These are phyloP conservation scores for Limnothrissa miodon DNA, from an alignment of 2,113 vertebrate species.

Conservation along the genomic window DNA sequence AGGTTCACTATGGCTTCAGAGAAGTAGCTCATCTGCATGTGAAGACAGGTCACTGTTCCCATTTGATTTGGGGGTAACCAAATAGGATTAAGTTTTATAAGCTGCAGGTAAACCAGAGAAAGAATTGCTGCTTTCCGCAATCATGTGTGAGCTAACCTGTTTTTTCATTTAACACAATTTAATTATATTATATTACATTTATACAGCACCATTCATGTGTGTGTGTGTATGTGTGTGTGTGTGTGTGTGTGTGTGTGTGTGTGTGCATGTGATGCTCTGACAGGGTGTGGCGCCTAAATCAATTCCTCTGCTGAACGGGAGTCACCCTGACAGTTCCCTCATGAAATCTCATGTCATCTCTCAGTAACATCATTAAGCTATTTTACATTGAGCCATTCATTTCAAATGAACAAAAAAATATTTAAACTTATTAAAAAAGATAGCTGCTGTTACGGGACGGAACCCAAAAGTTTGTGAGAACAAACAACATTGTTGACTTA, in stretches of 20 bases:
- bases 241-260: neutral
- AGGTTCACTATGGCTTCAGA: slow-evolving; percentile 31
- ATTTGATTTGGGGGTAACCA: slow-evolving; percentile 26
- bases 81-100: slow-evolving; percentile 23
- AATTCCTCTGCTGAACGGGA: neutral
- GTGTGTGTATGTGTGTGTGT: neutral
- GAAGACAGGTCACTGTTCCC: slow-evolving; percentile 43
- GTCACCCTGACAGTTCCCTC: neutral
- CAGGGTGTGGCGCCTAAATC: neutral
- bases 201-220: too few species aligned
- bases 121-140: neutral
- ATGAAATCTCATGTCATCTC: neutral
- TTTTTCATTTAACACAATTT: too few species aligned
- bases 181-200: too few species aligned
- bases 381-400: neutral
- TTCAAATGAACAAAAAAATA: neutral
- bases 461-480: neutral
- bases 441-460: neutral
- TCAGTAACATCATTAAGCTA: neutral
- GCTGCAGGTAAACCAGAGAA: neutral
- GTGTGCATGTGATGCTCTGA: neutral
- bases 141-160: neutral
- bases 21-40: slow-evolving; percentile 39
- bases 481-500: neutral
- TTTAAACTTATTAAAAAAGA: neutral